phyloP scores from a whole-genome alignment of 2,113 vertebrate species.

The Bombycilla garrulus region DNA sequence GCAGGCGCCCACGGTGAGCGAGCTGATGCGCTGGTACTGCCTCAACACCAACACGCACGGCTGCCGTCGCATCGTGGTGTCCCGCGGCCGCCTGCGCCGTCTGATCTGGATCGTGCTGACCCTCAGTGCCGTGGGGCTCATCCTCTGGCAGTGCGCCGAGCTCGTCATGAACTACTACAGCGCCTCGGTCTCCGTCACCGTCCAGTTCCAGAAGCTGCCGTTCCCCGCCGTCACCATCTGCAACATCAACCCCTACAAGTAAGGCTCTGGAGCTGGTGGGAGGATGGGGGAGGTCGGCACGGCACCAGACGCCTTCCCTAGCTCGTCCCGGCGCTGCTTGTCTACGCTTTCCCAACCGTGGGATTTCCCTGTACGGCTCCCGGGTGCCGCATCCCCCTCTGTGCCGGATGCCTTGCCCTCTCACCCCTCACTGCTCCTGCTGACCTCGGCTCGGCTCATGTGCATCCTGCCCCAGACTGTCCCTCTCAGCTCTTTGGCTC shows the following conservation, averaged over 20 bases:
- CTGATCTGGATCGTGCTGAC: conserved; percentile 78
- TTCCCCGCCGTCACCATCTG: conserved; percentile 83
- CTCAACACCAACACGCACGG: conserved; percentile 83
- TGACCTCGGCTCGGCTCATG: accelerated
- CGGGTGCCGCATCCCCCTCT: accelerated
- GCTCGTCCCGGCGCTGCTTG: neutral
- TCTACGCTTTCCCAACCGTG: accelerated
- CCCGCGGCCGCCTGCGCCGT: conserved; percentile 75
- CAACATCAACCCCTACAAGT: conserved; percentile 86
- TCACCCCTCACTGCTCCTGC: neutral
- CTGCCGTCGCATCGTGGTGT: conserved; percentile 82
- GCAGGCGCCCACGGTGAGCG: conserved; percentile 76
- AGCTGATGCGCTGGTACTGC: conserved; percentile 82
- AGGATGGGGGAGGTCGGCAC: neutral
- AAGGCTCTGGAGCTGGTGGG: neutral
- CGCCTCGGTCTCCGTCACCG: conserved; percentile 79
- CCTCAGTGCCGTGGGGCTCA: conserved; percentile 73
- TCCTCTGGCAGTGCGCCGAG: conserved; percentile 80
- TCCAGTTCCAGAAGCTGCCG: conserved; percentile 78
- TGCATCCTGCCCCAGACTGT: neutral
- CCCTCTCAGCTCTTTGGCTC: neutral
- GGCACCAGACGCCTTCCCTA: accelerated
- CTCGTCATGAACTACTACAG: conserved; percentile 77
- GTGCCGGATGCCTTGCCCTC: neutral
- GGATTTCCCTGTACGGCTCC: accelerated